Base-by-base conservation (phyloP, 2,888 invertebrate genomes). In the Lithophane leautieri region DNA sequence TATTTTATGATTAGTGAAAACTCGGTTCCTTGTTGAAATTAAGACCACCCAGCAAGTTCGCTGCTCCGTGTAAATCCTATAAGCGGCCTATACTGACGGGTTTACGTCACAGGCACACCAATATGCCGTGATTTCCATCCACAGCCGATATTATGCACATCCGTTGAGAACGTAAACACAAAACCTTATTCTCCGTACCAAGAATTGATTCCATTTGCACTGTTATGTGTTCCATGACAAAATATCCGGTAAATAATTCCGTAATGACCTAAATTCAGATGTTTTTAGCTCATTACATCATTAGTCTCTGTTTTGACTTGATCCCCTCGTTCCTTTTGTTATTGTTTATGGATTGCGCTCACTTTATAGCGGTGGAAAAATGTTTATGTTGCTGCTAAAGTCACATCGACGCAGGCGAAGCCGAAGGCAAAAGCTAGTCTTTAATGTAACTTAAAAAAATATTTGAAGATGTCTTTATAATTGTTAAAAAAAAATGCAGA, bases 201-300 rank as follows among this genome's bases (percentile, higher is more conserved):
- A 69, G 66, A 72, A 84, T 78, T 70, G 65, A 78, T 78, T 82
- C 66, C 78, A 79, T 76, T 75, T 76, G 80, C 44, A 67, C 68
- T 74, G 74, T 84, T 74, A 66, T 75, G 52, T 47, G n/a, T 73
- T 68, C 4, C 77, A 65, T 78, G 82, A 83, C 87, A 86, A 88
- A 88, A 86, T 87, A 88, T 84, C 81, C 84, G 84, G 72, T 70
- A 77, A 82, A 83, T 85, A 83, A 84, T 73, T 68, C 58, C 67
- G 58, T 70, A 73, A 80, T 86, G 91, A 89, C 91, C 92, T 86
- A 82, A 90, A 91, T 91, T 80, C 85, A 88, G 82, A 85, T 88
- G 87, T 90, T 86, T 91, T 89, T 86, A 84, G 88, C 80, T 67
- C 82, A 79, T 85, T 85, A 78, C 83, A 80, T 81, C 81, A 83